phyloP scores from a whole-genome alignment of 2,888 invertebrate species.

The Asteroscopus sphinx region DNA sequence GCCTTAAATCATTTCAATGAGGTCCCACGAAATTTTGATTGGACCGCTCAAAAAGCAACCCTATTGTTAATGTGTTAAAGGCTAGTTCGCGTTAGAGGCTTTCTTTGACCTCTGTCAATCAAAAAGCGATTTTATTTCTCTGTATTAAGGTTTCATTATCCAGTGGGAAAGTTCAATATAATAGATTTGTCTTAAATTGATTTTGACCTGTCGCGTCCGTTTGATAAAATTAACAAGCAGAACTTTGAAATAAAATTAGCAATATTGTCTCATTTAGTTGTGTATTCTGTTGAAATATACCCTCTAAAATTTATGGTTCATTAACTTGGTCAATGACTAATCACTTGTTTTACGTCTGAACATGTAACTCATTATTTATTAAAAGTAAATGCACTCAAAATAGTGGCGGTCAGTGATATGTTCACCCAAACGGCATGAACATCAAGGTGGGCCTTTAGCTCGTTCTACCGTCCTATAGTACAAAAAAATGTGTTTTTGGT shows the following conservation, averaged over 20 bases:
- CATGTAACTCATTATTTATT: too few species aligned
- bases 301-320: background rate
- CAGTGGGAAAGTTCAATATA: background rate
- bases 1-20: slow-evolving; percentile 32
- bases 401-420: too few species aligned
- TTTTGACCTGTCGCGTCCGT: slow-evolving; percentile 19
- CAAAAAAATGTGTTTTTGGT: too few species aligned
- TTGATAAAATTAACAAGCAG: slow-evolving; percentile 17
- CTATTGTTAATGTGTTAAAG: background rate
- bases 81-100: too few species aligned
- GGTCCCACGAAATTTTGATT: background rate
- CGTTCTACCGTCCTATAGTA: too few species aligned
- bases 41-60: background rate
- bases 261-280: slow-evolving; percentile 13
- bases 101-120: too few species aligned
- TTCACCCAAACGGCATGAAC: too few species aligned
- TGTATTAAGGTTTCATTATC: too few species aligned
- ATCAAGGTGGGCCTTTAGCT: too few species aligned
- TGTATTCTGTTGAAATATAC: background rate
- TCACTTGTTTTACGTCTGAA: background rate
- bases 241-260: slow-evolving; percentile 18
- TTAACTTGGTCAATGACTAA: background rate
- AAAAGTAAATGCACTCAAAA: too few species aligned
- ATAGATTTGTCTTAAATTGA: slow-evolving; percentile 16
- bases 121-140: too few species aligned